phyloP scores from a whole-genome alignment of 2,113 vertebrate species.

The Mohoua ochrocephala region DNA sequence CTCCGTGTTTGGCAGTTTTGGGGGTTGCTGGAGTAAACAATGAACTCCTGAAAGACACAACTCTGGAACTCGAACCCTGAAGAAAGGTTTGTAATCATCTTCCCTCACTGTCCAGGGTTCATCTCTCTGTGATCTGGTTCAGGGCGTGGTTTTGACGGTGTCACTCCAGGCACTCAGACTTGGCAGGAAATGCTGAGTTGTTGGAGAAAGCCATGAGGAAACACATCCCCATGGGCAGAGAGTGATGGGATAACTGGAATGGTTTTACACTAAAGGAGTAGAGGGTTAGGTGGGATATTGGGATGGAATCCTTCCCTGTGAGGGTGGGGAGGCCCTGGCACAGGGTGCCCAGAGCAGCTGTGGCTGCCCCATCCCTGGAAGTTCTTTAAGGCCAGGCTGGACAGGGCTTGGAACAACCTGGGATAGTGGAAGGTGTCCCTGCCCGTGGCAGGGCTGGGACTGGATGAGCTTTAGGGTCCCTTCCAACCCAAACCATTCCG shows the following conservation, averaged over 20 bases:
- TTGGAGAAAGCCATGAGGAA: neutral
- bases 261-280: neutral
- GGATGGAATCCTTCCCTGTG: rapidly evolving
- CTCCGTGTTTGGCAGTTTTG: neutral
- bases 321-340: neutral
- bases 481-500: neutral
- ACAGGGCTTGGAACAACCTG: rapidly evolving
- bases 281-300: neutral
- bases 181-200: neutral
- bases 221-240: neutral
- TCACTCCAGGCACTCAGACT: neutral
- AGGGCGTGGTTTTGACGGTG: neutral
- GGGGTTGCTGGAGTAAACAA: neutral
- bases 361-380: neutral
- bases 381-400: neutral
- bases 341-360: neutral
- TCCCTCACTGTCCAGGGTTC: neutral
- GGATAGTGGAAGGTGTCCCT: neutral
- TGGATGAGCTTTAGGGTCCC: rapidly evolving
- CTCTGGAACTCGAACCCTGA: neutral
- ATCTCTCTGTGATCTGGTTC: neutral
- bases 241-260: neutral
- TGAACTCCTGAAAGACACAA: neutral
- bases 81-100: neutral
- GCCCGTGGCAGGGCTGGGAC: neutral